Evolutionary conservation across 2,888 invertebrate species (phyloP).

Genomic region (Heliconius sara): DNA sequence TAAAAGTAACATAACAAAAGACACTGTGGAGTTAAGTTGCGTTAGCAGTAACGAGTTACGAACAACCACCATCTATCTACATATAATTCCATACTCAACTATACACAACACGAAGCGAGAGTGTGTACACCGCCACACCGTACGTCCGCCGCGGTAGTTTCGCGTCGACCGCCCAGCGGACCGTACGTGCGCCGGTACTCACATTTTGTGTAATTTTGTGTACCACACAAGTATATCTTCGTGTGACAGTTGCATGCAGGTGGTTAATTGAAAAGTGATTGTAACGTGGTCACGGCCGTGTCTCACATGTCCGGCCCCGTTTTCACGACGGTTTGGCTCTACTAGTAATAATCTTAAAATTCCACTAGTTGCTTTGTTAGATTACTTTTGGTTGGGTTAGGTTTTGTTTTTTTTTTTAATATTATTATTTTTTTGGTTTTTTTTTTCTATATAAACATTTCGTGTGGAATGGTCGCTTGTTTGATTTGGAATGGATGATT

Average conservation of each 20-base stretch:
- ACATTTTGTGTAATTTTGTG: constrained; percentile 51
- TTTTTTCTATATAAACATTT: background rate
- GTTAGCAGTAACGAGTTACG: constrained; percentile 73
- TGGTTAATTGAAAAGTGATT: constrained; percentile 84
- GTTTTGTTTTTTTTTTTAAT: background rate
- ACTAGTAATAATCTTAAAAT: constrained; percentile 55
- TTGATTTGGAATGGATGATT: too few relatives aligned
- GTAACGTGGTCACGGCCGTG: constrained; percentile 82
- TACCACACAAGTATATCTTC: constrained; percentile 50
- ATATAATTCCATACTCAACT: too few relatives aligned
- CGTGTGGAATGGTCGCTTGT: too few relatives aligned
- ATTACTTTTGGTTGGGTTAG: constrained; percentile 47
- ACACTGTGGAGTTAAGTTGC: constrained; percentile 81
- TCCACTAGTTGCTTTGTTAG: constrained; percentile 77
- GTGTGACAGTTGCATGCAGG: constrained; percentile 78
- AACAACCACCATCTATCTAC: constrained; percentile 51
- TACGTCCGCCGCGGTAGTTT: constrained; percentile 59
- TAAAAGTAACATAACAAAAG: constrained; percentile 80
- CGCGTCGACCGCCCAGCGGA: constrained; percentile 56
- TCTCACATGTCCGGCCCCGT: constrained; percentile 83
- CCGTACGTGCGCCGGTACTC: constrained; percentile 54
- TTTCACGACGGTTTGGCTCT: constrained; percentile 69
- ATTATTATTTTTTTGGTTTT: background rate
- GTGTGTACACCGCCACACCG: constrained; percentile 50
- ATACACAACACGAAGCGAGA: too few relatives aligned